Evolutionary conservation across 1,140 invertebrate genomes (phyloP), one percentile per base, ranked within the genome.

Genomic region (Nylanderia fulva): DNA sequence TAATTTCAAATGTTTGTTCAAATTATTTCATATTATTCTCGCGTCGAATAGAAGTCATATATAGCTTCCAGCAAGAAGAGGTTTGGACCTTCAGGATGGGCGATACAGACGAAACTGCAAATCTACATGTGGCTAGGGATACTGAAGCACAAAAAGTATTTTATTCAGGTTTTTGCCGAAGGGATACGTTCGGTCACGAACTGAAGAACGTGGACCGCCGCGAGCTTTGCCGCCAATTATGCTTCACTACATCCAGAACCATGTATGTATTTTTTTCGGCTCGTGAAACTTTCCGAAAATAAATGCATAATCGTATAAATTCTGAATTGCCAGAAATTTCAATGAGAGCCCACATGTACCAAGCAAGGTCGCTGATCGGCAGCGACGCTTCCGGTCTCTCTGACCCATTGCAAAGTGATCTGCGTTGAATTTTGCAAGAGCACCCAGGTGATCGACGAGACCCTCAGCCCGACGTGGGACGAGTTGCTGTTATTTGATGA

Each of bases 401-500:
- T 0, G 98, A 99, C 95, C 98, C 98, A 2, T 99, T 98, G 98
- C 98, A 94, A 97, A 86, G 96, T 99, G 0, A 96, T 98, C 11
- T 96, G 98, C 64, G 97, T 96, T 7, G 98, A 98, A 93, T 97
- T 96, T 91, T 97, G 97, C 85, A 96, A 96, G 91, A 96, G 96
- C 2, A 98, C 98, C 0, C 97, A 98, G 95, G 97, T 98, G 0
- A 98, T 98, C 27, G 97, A 98, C 88, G 97, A 99, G 95, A 99
- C 98, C 0, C 94, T 98, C 36, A 98, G 97, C 90, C 98, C 98
- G 0, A 98, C 98, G 1, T 99, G 98, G 98, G 98, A 99, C 92
- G 98, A 98, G 93, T 95, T 98, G 60, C 93, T 99, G 1, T 95
- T 98, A 0, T 97, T 98, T 86, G 96, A 98, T 60, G 97, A 98